Conservation (phyloP, 2,113 vertebrate species). For the Coregonus clupeaformis region DNA sequence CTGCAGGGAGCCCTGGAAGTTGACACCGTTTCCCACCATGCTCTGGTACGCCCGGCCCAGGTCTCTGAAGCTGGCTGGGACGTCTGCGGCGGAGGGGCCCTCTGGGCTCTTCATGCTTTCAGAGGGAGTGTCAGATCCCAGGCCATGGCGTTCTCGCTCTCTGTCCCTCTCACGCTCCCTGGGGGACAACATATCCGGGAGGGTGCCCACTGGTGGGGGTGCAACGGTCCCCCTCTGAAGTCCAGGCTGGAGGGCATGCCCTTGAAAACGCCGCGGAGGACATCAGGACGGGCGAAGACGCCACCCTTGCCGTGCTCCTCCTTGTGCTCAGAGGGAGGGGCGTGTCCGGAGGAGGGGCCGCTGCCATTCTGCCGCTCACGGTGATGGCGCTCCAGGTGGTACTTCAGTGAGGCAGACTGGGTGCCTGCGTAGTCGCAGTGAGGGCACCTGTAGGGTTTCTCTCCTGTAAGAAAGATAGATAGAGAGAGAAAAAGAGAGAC, state of each 20-base stretch:
- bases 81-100: slow-evolving; percentile 73
- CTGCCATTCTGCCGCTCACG: slow-evolving; percentile 91
- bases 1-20: slow-evolving; percentile 95
- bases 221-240: slow-evolving; percentile 83
- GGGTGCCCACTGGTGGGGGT: slow-evolving; percentile 90
- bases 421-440: slow-evolving; percentile 98
- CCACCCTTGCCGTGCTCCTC: slow-evolving; percentile 77
- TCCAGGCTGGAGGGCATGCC: slow-evolving; percentile 85
- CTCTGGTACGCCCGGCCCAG: slow-evolving; percentile 91
- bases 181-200: slow-evolving; percentile 79
- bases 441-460: slow-evolving; percentile 98
- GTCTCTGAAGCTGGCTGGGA: slow-evolving; percentile 85
- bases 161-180: slow-evolving; percentile 74
- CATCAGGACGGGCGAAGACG: slow-evolving; percentile 91
- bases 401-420: slow-evolving; percentile 96
- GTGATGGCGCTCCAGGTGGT: slow-evolving; percentile 96
- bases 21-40: slow-evolving; percentile 90
- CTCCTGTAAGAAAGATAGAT: slow-evolving; percentile 75
- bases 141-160: slow-evolving; percentile 70
- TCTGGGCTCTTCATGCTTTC: slow-evolving; percentile 84
- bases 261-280: slow-evolving; percentile 92
- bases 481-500: slow-evolving; percentile 42
- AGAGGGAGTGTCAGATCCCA: slow-evolving; percentile 76
- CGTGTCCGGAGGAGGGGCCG: slow-evolving; percentile 81
- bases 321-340: slow-evolving; percentile 82